A percentile compares a stretch with the other conserved stretches of the same genome.
These are phyloP conservation scores for Cantharis rufa DNA, from an alignment of 2,888 invertebrate species.

Conservation along the genomic window DNA sequence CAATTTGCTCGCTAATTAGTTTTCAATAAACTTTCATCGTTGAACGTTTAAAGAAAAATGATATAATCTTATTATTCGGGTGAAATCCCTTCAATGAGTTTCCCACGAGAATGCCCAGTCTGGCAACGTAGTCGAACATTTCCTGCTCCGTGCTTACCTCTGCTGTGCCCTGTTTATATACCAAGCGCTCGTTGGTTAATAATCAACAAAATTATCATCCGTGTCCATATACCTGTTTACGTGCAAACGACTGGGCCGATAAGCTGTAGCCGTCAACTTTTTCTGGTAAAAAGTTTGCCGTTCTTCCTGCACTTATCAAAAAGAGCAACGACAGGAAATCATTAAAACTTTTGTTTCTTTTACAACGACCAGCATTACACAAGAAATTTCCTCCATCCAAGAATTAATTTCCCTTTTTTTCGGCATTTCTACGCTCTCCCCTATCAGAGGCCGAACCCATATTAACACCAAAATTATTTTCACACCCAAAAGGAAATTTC, in stretches of 20 bases:
- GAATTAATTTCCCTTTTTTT: background rate
- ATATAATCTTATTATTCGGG: background rate
- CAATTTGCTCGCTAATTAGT: background rate
- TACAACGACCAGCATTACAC: background rate
- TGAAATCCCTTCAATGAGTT: background rate
- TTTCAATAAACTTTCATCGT: background rate
- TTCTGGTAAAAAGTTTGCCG: constrained; percentile 1
- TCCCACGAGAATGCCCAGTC: constrained; percentile 8
- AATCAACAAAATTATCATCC: constrained; percentile 42
- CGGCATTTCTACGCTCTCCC: background rate
- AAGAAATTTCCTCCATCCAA: background rate
- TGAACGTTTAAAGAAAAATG: background rate
- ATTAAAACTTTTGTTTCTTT: background rate
- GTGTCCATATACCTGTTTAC: constrained; percentile 41
- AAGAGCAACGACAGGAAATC: constrained; percentile 14
- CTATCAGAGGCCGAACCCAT: background rate
- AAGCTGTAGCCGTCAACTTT: constrained; percentile 10
- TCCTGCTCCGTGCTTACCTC: constrained; percentile 36
- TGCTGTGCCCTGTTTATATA: constrained; percentile 28
- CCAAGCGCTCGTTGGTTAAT: constrained; percentile 27
- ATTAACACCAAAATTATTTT: background rate
- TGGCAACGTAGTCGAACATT: constrained; percentile 36
- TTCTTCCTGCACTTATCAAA: constrained; percentile 8
- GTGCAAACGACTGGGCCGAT: constrained; percentile 15
- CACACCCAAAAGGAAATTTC: background rate